Evolutionary conservation across 2,888 invertebrate genomes (phyloP).

Genomic region (Mesochorus sp.): DNA sequence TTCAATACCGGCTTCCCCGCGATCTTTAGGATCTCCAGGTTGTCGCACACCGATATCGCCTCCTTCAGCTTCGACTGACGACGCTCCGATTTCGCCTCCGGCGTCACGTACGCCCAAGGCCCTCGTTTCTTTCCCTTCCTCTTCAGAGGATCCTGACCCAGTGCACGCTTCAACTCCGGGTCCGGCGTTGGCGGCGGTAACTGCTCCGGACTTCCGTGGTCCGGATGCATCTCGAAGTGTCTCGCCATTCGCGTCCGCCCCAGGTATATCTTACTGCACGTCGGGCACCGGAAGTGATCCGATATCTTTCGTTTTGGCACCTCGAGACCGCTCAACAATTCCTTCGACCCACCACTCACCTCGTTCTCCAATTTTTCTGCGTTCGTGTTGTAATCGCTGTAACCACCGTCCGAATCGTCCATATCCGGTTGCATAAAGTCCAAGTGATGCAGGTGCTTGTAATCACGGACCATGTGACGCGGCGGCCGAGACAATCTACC

Average conservation of each 20-base stretch:
- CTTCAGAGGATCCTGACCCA: conserved; percentile 71
- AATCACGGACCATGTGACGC: conserved; percentile 85
- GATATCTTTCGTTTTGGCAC: conserved; percentile 82
- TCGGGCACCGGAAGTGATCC: conserved; percentile 84
- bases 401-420: conserved; percentile 85
- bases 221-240: conserved; percentile 86
- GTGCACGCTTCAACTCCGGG: conserved; percentile 72
- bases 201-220: conserved; percentile 83
- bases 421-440: conserved; percentile 84
- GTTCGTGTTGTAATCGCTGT: conserved; percentile 83
- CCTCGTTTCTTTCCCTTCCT: conserved; percentile 79
- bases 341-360: conserved; percentile 71
- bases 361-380: conserved; percentile 74
- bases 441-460: conserved; percentile 84
- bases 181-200: conserved; percentile 77
- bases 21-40: conserved; percentile 76
- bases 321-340: conserved; percentile 76
- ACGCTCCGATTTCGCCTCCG: conserved; percentile 78
- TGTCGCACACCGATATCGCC: conserved; percentile 78
- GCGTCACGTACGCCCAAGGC: conserved; percentile 79
- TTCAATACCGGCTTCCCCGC: conserved; percentile 78
- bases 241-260: conserved; percentile 85
- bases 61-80: conserved; percentile 77
- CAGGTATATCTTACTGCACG: conserved; percentile 86
- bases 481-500: conserved; percentile 85